These are phyloP conservation scores for Gambusia affinis DNA, from an alignment of 2,113 vertebrate genomes.

Conservation along the genomic window DNA sequence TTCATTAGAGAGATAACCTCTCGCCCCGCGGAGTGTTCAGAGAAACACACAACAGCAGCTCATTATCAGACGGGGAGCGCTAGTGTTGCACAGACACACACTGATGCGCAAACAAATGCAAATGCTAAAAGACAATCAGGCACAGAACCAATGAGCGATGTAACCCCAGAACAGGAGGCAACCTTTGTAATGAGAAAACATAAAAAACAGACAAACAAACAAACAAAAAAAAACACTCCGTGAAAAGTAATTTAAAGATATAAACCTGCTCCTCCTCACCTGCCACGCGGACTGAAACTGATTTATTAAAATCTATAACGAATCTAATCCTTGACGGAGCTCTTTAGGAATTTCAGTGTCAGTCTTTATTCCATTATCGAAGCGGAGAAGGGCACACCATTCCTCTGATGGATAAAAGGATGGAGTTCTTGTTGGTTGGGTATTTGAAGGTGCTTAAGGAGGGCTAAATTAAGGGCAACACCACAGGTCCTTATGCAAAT, in stretches of 20 bases:
- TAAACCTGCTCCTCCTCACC: constrained; percentile 8
- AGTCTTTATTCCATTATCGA: constrained; percentile 16
- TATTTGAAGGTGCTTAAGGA: constrained; percentile 69
- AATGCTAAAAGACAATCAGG: constrained; percentile 14
- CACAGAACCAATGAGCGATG: constrained; percentile 10
- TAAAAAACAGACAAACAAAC: not conserved
- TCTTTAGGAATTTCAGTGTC: constrained; percentile 45
- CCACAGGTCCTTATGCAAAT: constrained; percentile 74
- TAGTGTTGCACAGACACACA: constrained; percentile 25
- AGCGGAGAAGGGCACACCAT: constrained; percentile 15
- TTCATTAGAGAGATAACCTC: constrained; percentile 56
- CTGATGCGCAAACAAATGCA: constrained; percentile 8
- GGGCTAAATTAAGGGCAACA: constrained; percentile 70
- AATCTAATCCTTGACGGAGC: constrained; percentile 39
- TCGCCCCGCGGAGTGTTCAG: constrained; percentile 34
- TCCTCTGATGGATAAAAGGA: constrained; percentile 59
- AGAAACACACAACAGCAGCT: constrained; percentile 48
- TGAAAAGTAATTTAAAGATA: constrained; percentile 6
- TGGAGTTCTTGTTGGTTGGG: constrained; percentile 51
- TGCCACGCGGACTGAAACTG: constrained; percentile 33
- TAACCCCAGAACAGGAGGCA: constrained; percentile 9
- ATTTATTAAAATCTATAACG: constrained; percentile 35
- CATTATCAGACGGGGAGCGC: constrained; percentile 40
- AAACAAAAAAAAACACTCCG: too few species aligned
- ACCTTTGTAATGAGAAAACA: constrained; percentile 4